These are phyloP conservation scores for Reticulitermes lucifugus DNA, from an alignment of 2,888 invertebrate genomes.

Conservation along the genomic window DNA sequence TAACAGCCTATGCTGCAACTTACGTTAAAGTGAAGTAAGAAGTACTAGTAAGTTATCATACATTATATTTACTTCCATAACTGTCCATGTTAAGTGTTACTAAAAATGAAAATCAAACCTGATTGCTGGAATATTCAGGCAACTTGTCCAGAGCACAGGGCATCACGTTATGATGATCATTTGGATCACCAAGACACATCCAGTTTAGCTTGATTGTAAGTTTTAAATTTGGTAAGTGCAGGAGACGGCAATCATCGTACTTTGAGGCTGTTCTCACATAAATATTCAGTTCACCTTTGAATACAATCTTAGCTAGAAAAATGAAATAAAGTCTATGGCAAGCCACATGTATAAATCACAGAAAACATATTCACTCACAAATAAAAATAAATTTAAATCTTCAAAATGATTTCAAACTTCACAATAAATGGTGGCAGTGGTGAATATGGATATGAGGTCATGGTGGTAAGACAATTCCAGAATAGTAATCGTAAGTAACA, in stretches of 20 bases:
- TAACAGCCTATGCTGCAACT: too few species aligned
- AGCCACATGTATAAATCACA: too few species aligned
- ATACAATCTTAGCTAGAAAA: slow-evolving; percentile 80
- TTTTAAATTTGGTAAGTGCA: slow-evolving; percentile 91
- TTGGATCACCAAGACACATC: slow-evolving; percentile 92
- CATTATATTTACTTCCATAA: too few species aligned
- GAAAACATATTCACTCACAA: too few species aligned
- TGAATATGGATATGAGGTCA: too few species aligned
- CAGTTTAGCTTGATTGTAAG: slow-evolving; percentile 87
- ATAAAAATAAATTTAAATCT: too few species aligned
- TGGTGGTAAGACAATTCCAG: too few species aligned
- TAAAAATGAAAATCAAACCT: slow-evolving; percentile 65
- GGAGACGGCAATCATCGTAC: slow-evolving; percentile 96
- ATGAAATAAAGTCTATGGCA: not conserved
- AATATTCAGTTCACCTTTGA: slow-evolving; percentile 94
- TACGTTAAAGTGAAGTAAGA: too few species aligned
- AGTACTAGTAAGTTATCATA: too few species aligned
- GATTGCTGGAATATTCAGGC: slow-evolving; percentile 96
- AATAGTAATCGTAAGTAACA: too few species aligned
- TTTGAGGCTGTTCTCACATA: slow-evolving; percentile 97
- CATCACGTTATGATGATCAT: slow-evolving; percentile 95
- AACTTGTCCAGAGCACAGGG: slow-evolving; percentile 96
- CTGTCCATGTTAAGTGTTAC: not conserved
- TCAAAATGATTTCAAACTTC: too few species aligned
- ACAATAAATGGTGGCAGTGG: too few species aligned